phyloP scores from a whole-genome alignment of 1,140 invertebrate genomes.

The Papilio helenus region DNA sequence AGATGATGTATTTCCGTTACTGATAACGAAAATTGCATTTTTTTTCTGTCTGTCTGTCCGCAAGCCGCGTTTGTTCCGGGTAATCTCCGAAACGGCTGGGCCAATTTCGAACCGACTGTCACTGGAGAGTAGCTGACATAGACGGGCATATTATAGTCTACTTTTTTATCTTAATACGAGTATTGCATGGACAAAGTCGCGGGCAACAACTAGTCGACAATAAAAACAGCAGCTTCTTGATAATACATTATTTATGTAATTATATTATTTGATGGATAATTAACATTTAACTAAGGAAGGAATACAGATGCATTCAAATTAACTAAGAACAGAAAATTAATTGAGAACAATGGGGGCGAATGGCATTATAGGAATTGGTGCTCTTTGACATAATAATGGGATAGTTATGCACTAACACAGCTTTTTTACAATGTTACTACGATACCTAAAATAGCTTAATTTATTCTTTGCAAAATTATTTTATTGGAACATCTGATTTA shows the following conservation, averaged over 20 bases:
- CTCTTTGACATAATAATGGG: not conserved
- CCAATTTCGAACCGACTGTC: too few relatives aligned
- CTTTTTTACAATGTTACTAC: not conserved
- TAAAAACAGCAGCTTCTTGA: not conserved
- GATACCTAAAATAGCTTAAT: not conserved
- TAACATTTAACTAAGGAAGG: conserved; percentile 11
- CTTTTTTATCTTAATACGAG: too few relatives aligned
- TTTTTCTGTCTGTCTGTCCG: too few relatives aligned
- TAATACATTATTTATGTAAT: not conserved
- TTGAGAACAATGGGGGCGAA: not conserved
- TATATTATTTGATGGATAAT: not conserved
- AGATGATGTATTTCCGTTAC: too few relatives aligned
- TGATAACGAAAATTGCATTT: too few relatives aligned
- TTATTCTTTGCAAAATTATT: not conserved
- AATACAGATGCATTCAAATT: not conserved
- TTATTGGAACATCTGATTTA: not conserved
- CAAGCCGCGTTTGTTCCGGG: too few relatives aligned
- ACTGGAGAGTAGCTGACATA: too few relatives aligned
- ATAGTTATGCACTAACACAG: not conserved
- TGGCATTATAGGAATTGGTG: not conserved
- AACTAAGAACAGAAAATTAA: not conserved
- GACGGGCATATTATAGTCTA: too few relatives aligned
- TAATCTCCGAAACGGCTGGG: too few relatives aligned
- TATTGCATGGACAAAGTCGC: too few relatives aligned
- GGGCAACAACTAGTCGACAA: too few relatives aligned